Percentiles rank a stretch among this genome's conserved stretches.
Evolutionary conservation across 2,113 vertebrate species (phyloP).

Genomic region (Pao palembangensis): DNA sequence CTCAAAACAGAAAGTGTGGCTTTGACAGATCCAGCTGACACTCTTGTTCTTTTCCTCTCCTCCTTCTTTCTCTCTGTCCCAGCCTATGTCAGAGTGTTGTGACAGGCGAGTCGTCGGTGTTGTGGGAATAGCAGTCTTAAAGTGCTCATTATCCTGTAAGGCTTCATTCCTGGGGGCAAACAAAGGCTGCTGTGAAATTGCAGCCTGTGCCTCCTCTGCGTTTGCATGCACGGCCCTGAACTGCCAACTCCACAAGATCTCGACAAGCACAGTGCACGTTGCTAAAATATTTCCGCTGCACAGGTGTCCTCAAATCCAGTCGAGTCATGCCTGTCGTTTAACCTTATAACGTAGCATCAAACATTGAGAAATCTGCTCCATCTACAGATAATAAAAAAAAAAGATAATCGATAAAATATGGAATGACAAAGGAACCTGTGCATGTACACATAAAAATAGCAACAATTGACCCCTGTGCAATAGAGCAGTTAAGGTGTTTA

Average conservation of each 20-base stretch:
- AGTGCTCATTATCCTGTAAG: conserved; percentile 83
- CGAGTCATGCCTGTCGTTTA: conserved; percentile 6
- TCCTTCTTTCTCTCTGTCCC: conserved; percentile 18
- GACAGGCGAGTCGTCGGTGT: conserved; percentile 74
- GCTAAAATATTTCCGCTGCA: conserved; percentile 30
- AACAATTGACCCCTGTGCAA: no score
- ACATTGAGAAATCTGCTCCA: no score
- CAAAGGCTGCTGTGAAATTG: conserved; percentile 78
- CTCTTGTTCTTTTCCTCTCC: conserved; percentile 12
- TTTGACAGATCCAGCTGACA: conserved; percentile 67
- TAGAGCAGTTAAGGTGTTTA: no score
- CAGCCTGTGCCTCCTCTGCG: conserved; percentile 64
- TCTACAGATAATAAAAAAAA: no score
- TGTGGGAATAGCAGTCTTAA: conserved; percentile 76
- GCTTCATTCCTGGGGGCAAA: conserved; percentile 78
- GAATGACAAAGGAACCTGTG: no score
- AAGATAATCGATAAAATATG: no score
- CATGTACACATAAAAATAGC: no score
- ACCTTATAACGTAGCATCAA: no score
- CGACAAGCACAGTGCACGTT: conserved; percentile 17
- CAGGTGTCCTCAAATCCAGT: conserved; percentile 14
- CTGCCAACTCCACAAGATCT: conserved; percentile 29
- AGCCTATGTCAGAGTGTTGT: conserved; percentile 72
- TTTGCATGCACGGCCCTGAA: conserved; percentile 37
- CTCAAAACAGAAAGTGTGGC: conserved; percentile 51